Percentiles rank a stretch among this genome's conserved stretches.
phyloP scores from a whole-genome alignment of 2,888 invertebrate genomes.

The Heliconius erato region DNA sequence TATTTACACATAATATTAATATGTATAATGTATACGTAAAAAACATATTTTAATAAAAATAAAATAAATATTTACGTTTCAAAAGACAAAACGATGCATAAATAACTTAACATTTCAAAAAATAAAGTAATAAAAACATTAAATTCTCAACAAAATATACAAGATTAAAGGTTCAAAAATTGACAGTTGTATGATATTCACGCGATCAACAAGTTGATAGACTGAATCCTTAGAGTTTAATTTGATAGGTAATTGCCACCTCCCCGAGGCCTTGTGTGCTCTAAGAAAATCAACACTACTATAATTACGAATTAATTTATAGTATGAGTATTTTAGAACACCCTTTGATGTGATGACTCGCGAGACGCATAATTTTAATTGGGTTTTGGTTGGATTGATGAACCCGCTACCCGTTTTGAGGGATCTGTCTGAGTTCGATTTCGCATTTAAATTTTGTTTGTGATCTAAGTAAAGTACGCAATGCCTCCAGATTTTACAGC shows the following conservation, averaged over 20 bases:
- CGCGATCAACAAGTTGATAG: constrained; percentile 65
- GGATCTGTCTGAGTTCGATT: neutral
- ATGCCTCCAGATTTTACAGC: no score
- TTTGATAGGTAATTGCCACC: constrained; percentile 77
- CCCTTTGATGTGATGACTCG: constrained; percentile 71
- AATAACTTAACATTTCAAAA: neutral
- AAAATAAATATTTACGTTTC: no score
- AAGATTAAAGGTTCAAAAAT: neutral
- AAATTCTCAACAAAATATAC: neutral
- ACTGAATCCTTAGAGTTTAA: constrained; percentile 71
- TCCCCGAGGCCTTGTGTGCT: constrained; percentile 68
- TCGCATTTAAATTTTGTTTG: neutral
- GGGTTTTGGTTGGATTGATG: constrained; percentile 69
- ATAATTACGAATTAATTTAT: constrained; percentile 83
- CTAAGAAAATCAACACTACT: constrained; percentile 81
- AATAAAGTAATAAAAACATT: neutral
- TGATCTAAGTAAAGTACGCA: neutral
- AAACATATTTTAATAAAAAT: no score
- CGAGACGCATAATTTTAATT: constrained; percentile 65
- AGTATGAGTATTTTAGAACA: constrained; percentile 68
- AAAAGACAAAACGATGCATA: no score
- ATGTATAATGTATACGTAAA: no score
- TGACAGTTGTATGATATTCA: constrained; percentile 58
- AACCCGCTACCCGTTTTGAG: constrained; percentile 35
- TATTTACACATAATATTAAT: no score